Base-by-base conservation (phyloP, 2,113 vertebrate genomes). In the Ictalurus furcatus region DNA sequence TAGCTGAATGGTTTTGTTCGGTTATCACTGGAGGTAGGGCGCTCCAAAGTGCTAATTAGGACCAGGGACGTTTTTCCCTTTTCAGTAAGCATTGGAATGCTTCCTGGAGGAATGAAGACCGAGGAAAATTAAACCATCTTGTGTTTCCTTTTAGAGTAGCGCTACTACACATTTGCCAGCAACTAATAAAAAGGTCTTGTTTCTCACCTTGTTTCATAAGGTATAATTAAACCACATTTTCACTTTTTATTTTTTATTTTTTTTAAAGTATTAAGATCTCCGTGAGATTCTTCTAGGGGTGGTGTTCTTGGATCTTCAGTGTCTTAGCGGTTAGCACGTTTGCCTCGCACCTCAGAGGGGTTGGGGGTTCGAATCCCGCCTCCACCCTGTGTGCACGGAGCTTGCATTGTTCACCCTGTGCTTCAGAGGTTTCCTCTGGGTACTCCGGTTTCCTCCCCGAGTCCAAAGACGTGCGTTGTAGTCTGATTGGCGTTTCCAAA, bases 1-100 rank as follows among this genome's bases (percentile, higher is more conserved):
- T 88, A 81, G 82, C 74, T 86, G 58, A 89, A 90, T n/a, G 86
- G 25, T 21, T 86, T 79, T 61, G 48, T 86, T 73, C 44, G 9
- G 44, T 58, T 67, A 86, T 58, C 58, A 12, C 3, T 67, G 59
- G 87, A 79, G 59, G 12, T 56, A 84, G 73, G 52, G 58, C 17
- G 28, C 76, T 52, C 59, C 48, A 81, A 23, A 73, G 17, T 13
- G 63, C 44, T 34, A 78, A 89, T 85, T 90, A 88, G 83, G 34
- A 89, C 56, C 48, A 25, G 78, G 44, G 14, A 58, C 69, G 23
- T 54, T 80, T 40, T 83, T 16, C 54, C 0, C 5, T 76, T 87
- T 87, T 84, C 56, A 87, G 80, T 87, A 58, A 74, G 52, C 34
- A 59, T 16, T 19, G 34, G 61, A 54, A 30, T 84, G 65, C 78